These are phyloP conservation scores for Epizoanthus scotinus DNA, from an alignment of 92 coral and sea anemone species.

Conservation along the genomic window DNA sequence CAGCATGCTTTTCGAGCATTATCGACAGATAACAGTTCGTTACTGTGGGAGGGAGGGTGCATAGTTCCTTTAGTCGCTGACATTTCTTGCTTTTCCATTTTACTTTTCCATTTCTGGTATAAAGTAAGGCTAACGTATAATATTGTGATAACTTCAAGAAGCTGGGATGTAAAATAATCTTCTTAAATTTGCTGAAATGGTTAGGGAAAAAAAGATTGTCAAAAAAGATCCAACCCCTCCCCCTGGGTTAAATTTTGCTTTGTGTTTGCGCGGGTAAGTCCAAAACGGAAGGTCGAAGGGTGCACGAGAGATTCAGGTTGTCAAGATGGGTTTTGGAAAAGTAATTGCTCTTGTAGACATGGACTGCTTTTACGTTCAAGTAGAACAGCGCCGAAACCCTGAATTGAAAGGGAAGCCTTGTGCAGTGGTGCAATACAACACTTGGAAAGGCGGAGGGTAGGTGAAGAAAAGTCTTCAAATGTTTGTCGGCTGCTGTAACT, in stretches of 20 bases:
- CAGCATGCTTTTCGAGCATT: conserved; percentile 61
- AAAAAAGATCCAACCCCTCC: not conserved
- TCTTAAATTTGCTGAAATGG: not conserved
- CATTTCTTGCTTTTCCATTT: not conserved
- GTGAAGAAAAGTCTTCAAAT: not conserved
- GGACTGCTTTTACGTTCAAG: conserved; percentile 99
- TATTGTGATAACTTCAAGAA: too few relatives aligned
- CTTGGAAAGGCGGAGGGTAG: conserved; percentile 99
- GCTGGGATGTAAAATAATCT: not conserved
- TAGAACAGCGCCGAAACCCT: conserved; percentile 91
- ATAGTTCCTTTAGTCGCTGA: not conserved
- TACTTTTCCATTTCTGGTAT: not conserved
- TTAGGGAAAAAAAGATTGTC: not conserved
- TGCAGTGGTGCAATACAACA: conserved; percentile 95
- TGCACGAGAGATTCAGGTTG: too few relatives aligned
- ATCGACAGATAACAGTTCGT: not conserved
- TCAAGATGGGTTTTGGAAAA: conserved; percentile 65
- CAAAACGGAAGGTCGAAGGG: too few relatives aligned
- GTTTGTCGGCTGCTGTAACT: too few relatives aligned
- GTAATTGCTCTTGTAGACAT: conserved; percentile 89
- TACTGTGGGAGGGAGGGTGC: conserved; percentile 25
- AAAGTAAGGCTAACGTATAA: not conserved
- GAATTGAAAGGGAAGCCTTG: conserved; percentile 86
- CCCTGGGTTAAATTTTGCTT: not conserved
- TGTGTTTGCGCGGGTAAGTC: not conserved